phyloP scores from a whole-genome alignment of 1,140 invertebrate genomes.

The Octopus bimaculoides region DNA sequence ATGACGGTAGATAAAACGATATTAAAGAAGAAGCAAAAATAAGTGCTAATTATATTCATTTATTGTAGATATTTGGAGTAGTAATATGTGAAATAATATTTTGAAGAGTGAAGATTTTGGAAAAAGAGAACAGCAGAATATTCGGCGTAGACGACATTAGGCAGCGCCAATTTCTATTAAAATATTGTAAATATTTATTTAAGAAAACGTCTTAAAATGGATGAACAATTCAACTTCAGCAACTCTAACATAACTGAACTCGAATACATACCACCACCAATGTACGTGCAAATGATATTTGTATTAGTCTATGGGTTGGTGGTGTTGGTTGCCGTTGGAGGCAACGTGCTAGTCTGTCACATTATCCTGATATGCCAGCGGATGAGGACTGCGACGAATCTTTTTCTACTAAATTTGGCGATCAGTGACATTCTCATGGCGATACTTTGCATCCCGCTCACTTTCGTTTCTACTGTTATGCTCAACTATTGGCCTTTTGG shows the following conservation, averaged over 20 bases:
- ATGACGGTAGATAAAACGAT: too few species aligned
- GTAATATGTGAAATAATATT: too few species aligned
- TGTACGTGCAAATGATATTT: slow-evolving; percentile 22
- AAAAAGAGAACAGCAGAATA: too few species aligned
- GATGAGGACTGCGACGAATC: slow-evolving; percentile 92
- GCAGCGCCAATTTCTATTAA: too few species aligned
- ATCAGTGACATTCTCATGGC: slow-evolving; percentile 70
- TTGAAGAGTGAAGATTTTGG: too few species aligned
- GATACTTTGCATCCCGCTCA: slow-evolving; percentile 26
- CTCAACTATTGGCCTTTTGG: slow-evolving; percentile 87
- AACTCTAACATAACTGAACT: background rate
- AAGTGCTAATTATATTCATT: too few species aligned
- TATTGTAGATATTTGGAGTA: too few species aligned
- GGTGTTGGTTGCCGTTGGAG: slow-evolving; percentile 61
- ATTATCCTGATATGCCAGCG: slow-evolving; percentile 79
- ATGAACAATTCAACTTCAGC: background rate
- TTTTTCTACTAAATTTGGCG: slow-evolving; percentile 92
- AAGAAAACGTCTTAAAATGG: background rate
- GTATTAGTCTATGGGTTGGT: slow-evolving; percentile 32
- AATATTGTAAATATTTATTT: too few species aligned
- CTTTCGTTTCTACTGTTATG: slow-evolving; percentile 73
- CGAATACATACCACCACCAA: background rate
- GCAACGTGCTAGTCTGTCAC: slow-evolving; percentile 83
- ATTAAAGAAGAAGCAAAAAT: too few species aligned
- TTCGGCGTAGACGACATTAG: too few species aligned